These are phyloP conservation scores for Gymnoscopelus microlampas DNA, from an alignment of 2,797 vertebrate species.

Conservation along the genomic window DNA sequence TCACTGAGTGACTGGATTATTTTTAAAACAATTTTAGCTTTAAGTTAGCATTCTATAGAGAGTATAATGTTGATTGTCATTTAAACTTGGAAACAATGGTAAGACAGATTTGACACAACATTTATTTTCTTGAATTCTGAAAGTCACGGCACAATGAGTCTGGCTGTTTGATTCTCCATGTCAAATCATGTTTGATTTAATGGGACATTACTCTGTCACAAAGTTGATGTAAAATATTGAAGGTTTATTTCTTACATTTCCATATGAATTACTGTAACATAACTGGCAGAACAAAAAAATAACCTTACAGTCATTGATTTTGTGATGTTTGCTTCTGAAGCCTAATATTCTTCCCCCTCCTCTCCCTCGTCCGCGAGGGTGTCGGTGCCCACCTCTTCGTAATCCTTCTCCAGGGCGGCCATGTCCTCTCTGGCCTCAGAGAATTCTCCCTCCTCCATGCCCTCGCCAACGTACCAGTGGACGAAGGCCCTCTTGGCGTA, in stretches of 20 bases:
- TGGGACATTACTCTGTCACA: neutral
- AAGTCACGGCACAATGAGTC: too few species aligned
- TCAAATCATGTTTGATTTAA: too few species aligned
- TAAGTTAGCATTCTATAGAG: too few species aligned
- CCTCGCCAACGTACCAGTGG: constrained; percentile 89
- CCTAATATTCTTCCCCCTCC: constrained; percentile 60
- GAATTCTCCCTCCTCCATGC: constrained; percentile 91
- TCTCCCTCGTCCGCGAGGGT: constrained; percentile 51
- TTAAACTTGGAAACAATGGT: neutral
- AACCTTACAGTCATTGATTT: neutral
- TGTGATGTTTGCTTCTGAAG: neutral
- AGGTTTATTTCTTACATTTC: too few species aligned
- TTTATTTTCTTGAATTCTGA: too few species aligned
- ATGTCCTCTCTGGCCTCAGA: constrained; percentile 89
- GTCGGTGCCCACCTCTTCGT: constrained; percentile 67
- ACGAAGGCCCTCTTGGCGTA: constrained; percentile 88
- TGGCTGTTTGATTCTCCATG: too few species aligned
- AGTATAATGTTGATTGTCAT: neutral
- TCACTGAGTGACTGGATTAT: too few species aligned
- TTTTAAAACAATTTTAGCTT: too few species aligned
- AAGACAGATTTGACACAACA: neutral
- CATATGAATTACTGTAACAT: neutral
- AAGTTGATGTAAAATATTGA: too few species aligned
- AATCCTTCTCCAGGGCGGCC: constrained; percentile 87
- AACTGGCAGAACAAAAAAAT: neutral